These are phyloP conservation scores for Sorex fumeus DNA, from an alignment of 2,113 vertebrate species.

Conservation along the genomic window DNA sequence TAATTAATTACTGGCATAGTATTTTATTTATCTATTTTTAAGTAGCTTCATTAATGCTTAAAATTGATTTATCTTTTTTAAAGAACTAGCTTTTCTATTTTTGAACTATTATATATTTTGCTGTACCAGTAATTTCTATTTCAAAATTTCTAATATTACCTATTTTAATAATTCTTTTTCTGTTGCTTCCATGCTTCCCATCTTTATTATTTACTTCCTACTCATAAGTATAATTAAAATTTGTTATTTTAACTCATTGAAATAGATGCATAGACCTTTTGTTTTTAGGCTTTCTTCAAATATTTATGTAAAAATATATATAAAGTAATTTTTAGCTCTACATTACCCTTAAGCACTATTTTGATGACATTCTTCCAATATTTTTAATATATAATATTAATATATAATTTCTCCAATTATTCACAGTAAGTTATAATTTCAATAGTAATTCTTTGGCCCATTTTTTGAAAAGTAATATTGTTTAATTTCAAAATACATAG, in stretches of 20 bases:
- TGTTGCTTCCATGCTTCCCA: too few relatives aligned
- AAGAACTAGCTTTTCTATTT: not conserved
- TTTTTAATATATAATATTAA: not conserved
- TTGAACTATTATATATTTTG: not conserved
- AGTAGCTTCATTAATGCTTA: not conserved
- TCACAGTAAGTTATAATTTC: not conserved
- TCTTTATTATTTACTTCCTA: not conserved
- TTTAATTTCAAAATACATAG: not conserved
- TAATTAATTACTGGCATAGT: not conserved
- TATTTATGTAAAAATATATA: not conserved
- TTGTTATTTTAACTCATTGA: conserved; percentile 32
- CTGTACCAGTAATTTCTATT: not conserved
- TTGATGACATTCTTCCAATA: not conserved
- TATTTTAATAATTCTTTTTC: too few relatives aligned
- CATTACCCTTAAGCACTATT: not conserved
- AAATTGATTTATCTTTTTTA: not conserved
- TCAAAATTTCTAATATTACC: too few relatives aligned
- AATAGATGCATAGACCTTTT: not conserved
- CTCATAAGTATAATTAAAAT: not conserved
- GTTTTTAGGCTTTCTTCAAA: conserved; percentile 4
- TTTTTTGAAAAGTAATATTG: not conserved
- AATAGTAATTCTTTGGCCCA: not conserved
- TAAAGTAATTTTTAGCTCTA: not conserved
- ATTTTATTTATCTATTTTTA: not conserved
- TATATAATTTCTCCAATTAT: not conserved